A percentile compares a stretch with the other conserved stretches of the same genome.
These are phyloP conservation scores for Iselma pallidipennis DNA, from an alignment of 2,888 invertebrate genomes.

Conservation along the genomic window DNA sequence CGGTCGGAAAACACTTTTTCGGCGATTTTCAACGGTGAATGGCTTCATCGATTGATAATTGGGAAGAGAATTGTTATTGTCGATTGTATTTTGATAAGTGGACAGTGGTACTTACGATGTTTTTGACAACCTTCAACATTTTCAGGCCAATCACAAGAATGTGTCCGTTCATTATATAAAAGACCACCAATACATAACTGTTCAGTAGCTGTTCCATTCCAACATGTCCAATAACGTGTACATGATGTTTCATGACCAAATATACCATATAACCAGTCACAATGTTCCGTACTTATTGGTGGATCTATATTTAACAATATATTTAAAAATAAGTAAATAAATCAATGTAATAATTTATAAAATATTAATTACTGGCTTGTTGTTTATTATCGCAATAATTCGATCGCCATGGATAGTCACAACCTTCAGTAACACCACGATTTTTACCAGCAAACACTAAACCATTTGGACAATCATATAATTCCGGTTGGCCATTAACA, in stretches of 20 bases:
- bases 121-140: constrained; percentile 93
- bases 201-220: constrained; percentile 92
- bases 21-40: no score
- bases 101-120: constrained; percentile 90
- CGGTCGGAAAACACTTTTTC: no score
- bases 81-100: no score
- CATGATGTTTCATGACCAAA: constrained; percentile 93
- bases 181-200: constrained; percentile 91
- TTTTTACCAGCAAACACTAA: constrained; percentile 88
- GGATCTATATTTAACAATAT: constrained; percentile 70
- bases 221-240: constrained; percentile 92
- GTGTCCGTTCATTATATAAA: constrained; percentile 86
- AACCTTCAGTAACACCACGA: constrained; percentile 85
- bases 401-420: constrained; percentile 88
- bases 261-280: constrained; percentile 91
- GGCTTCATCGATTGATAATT: no score
- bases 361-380: constrained; percentile 73
- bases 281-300: constrained; percentile 82
- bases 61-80: no score
- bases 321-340: no score
- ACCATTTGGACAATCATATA: constrained; percentile 90
- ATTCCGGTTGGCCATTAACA: constrained; percentile 77
- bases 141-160: constrained; percentile 94
- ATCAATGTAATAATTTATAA: no score
- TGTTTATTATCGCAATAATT: constrained; percentile 84